Evolutionary conservation across 2,113 vertebrate genomes (phyloP), one percentile per base, ranked within the genome.

Genomic region (Odocoileus hemionus): DNA sequence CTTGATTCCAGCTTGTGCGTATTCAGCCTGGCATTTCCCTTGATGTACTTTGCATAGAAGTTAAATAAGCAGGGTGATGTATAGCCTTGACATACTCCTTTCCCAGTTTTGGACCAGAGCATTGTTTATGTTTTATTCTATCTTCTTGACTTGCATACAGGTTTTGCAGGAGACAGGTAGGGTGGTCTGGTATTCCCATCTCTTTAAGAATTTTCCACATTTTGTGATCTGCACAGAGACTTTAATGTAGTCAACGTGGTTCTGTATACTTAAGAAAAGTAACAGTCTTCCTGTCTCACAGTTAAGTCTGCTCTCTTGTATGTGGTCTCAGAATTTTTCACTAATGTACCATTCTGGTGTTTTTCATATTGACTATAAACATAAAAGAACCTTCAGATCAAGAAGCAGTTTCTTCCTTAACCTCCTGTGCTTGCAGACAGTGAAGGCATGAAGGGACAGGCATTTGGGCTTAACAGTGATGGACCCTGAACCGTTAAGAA

Each of bases 61-160:
- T 70, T 70, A 70, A 39, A 6, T 70, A 70, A 70, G 67, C 2
- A 0, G 67, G 5, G n/a, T 70, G 1, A 39, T 0, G 0, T 23
- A 23, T 39, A 39, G 19, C n/a, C 16, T 70, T 70, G 67, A 70
- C 10, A 17, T 70, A 70, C 67, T 70, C 67, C 19, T 39, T 39
- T 70, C 67, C n/a, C 10, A 39, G 10, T 70, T 70, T 70, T 39
- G 67, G 67, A 70, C n/a, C 19, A 70, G n/a, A 70, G 5, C 19
- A 6, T 39, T 70, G n/a, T 70, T 70, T 70, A 70, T 70, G 67
- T 70, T 19, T 11, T 19, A 39, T 39, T 70, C 67, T 70, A 11
- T 67, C 64, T 70, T 70, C 67, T 23, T 70, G n/a, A 39, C 67
- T 21, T 70, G n/a, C n/a, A 23, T 70, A 23, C 10, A 70, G 19